These are phyloP conservation scores for Neria commutata DNA, from an alignment of 2,888 invertebrate species.

Conservation along the genomic window DNA sequence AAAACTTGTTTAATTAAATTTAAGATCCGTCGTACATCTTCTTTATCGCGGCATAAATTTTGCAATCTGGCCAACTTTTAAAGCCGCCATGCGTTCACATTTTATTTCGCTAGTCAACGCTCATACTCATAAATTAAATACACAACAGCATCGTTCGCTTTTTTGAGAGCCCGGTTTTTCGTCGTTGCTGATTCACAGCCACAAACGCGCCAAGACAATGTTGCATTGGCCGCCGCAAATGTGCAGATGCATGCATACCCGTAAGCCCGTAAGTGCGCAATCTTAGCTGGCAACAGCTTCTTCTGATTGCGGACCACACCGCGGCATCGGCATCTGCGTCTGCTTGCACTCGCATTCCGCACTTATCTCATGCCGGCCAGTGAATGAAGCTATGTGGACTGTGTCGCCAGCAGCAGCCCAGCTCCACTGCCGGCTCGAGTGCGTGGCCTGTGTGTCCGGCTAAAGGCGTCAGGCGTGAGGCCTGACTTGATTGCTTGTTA, in stretches of 20 bases:
- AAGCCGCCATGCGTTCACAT: conserved; percentile 20
- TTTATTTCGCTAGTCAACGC: conserved; percentile 19
- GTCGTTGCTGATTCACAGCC: not conserved
- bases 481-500: no score
- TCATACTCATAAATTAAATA: conserved; percentile 30
- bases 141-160: conserved; percentile 20
- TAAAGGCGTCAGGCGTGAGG: not conserved
- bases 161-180: not conserved
- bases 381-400: conserved; percentile 22
- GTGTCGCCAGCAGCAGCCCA: conserved; percentile 21
- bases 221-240: no score
- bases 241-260: conserved; percentile 8
- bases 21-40: conserved; percentile 23
- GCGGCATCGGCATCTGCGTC: not conserved
- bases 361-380: conserved; percentile 27
- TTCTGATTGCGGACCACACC: conserved; percentile 6
- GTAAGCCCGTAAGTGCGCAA: not conserved
- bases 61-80: conserved; percentile 6
- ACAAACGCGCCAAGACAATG: no score
- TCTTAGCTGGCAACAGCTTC: not conserved
- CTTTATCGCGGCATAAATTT: conserved; percentile 16
- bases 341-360: not conserved
- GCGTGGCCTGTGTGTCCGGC: not conserved
- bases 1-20: conserved; percentile 24
- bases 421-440: not conserved